phyloP scores from a whole-genome alignment of 1,140 invertebrate genomes.

The Tigriopus japonicus region DNA sequence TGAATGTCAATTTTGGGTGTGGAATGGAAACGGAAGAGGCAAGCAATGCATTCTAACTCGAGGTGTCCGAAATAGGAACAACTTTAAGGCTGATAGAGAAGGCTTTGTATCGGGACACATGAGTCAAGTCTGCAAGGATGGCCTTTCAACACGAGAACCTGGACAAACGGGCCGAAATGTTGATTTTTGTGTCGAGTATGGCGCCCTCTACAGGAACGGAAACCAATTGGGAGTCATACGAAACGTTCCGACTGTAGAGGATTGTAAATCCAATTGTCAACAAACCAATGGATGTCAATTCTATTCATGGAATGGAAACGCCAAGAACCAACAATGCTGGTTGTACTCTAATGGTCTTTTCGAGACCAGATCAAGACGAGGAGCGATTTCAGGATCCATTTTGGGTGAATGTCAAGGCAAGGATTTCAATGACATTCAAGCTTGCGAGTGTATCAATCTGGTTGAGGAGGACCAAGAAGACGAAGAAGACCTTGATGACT shows the following conservation, averaged over 20 bases:
- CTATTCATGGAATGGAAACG: not conserved
- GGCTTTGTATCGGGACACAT: no score
- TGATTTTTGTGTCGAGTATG: not conserved
- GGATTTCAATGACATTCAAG: not conserved
- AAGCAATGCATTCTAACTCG: no score
- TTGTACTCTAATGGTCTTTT: not conserved
- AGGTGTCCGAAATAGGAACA: no score
- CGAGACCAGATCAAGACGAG: not conserved
- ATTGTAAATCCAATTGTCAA: not conserved
- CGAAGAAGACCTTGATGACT: not conserved
- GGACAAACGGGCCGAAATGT: not conserved
- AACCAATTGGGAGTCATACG: not conserved
- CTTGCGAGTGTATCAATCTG: not conserved
- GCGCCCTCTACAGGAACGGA: not conserved
- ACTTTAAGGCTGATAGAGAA: no score
- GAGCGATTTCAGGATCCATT: not conserved
- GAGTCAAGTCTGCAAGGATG: not conserved
- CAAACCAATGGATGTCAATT: not conserved
- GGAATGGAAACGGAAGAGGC: no score
- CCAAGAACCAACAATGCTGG: not conserved
- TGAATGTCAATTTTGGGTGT: no score
- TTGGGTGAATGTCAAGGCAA: not conserved
- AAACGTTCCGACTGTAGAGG: not conserved
- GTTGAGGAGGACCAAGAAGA: not conserved
- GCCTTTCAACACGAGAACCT: not conserved